Evolutionary conservation across 2,888 invertebrate species (phyloP).

Genomic region (Catocala fraxini): DNA sequence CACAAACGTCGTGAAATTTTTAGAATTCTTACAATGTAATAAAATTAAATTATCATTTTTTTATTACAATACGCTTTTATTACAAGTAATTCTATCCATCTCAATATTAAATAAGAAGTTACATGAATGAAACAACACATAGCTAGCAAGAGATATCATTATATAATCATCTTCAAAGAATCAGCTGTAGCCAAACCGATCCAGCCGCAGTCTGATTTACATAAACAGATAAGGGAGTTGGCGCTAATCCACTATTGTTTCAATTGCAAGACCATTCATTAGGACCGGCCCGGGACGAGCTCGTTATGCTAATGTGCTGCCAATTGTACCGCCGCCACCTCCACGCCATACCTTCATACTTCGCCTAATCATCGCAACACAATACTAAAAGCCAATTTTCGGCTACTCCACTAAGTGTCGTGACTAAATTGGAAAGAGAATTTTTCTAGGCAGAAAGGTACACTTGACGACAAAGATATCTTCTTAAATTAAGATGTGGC

Average conservation of each 20-base stretch:
- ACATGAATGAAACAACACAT: neutral
- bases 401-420: slow-evolving; percentile 36
- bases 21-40: no score
- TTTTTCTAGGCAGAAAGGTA: neutral
- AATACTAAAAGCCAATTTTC: slow-evolving; percentile 24
- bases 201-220: slow-evolving; percentile 58
- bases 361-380: slow-evolving; percentile 13
- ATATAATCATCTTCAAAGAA: slow-evolving; percentile 25
- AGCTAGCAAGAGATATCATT: neutral
- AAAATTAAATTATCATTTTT: no score
- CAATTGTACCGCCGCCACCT: slow-evolving; percentile 60
- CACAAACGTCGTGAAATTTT: no score
- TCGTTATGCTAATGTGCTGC: slow-evolving; percentile 78
- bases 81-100: neutral
- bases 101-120: neutral
- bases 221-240: slow-evolving; percentile 74
- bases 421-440: slow-evolving; percentile 31
- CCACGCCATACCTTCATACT: slow-evolving; percentile 43
- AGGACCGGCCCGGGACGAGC: slow-evolving; percentile 63
- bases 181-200: slow-evolving; percentile 43
- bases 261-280: slow-evolving; percentile 82
- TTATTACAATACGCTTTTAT: no score
- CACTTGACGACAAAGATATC: slow-evolving; percentile 11
- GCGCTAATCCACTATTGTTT: slow-evolving; percentile 79
- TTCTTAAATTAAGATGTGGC: slow-evolving; percentile 19